Percentiles rank a stretch among this genome's conserved stretches.
Evolutionary conservation across 2,113 vertebrate genomes (phyloP).

Genomic region (Potamarius usumacintae): DNA sequence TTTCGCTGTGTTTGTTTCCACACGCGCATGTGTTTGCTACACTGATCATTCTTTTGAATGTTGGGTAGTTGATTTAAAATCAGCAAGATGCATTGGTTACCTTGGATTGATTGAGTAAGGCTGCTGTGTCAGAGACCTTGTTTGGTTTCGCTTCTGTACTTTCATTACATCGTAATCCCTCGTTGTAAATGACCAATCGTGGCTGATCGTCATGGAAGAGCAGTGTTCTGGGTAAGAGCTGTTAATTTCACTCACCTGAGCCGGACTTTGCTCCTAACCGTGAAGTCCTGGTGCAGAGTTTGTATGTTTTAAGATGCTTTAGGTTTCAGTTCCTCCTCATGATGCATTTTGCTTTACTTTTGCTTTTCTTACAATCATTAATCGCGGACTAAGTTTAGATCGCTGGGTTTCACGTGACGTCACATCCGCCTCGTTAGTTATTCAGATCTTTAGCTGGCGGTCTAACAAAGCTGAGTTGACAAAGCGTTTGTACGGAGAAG

Average conservation of each 20-base stretch:
- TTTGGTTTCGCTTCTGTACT: not conserved
- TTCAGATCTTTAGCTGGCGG: too few relatives aligned
- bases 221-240: not conserved
- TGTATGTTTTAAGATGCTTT: not conserved
- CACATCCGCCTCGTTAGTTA: too few relatives aligned
- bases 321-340: not conserved
- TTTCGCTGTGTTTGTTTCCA: not conserved
- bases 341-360: not conserved
- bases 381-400: not conserved
- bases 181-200: not conserved
- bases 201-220: not conserved
- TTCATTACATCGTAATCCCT: not conserved
- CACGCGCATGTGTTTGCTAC: not conserved
- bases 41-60: not conserved
- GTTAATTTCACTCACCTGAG: not conserved
- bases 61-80: not conserved
- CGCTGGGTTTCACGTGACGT: too few relatives aligned
- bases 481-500: too few relatives aligned
- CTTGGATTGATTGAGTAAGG: not conserved
- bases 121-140: not conserved
- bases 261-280: not conserved
- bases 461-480: too few relatives aligned
- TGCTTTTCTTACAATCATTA: not conserved
- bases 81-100: not conserved
- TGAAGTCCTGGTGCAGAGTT: not conserved